A percentile compares a stretch with the other conserved stretches of the same genome.
Evolutionary conservation across 2,113 vertebrate species (phyloP).

Genomic region (Muntiacus reevesi): DNA sequence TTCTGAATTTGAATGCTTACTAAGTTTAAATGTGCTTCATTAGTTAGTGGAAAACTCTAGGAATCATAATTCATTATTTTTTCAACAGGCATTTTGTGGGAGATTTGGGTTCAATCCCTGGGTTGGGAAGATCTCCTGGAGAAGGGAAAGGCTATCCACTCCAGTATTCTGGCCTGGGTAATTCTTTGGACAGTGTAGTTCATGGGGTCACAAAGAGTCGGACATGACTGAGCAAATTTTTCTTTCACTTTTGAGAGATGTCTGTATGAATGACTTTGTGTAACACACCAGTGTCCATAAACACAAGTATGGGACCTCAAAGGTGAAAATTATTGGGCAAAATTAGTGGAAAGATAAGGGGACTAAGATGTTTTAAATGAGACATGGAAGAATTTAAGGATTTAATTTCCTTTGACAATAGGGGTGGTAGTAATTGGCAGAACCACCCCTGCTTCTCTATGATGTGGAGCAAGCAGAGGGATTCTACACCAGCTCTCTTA

Average conservation of each 20-base stretch:
- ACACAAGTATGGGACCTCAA: background rate
- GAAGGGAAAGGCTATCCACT: background rate
- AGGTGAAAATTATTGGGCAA: background rate
- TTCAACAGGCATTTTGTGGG: background rate
- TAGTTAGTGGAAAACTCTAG: background rate
- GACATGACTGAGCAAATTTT: background rate
- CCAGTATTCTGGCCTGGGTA: background rate
- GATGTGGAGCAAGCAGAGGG: background rate
- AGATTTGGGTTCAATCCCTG: background rate
- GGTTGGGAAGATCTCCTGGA: background rate
- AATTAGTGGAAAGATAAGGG: background rate
- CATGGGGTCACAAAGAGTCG: background rate
- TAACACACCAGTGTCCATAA: rapidly evolving
- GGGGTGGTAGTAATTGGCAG: background rate
- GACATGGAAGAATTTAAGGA: background rate
- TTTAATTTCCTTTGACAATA: background rate
- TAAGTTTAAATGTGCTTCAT: background rate
- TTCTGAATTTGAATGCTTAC: background rate
- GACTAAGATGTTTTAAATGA: background rate
- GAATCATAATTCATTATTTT: background rate
- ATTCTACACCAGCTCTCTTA: background rate
- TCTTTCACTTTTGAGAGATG: background rate
- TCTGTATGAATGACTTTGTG: background rate
- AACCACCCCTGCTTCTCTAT: background rate
- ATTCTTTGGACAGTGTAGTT: background rate